These are phyloP conservation scores for Pogonomyrmex californicus DNA, from an alignment of 1,140 invertebrate species.

Conservation along the genomic window DNA sequence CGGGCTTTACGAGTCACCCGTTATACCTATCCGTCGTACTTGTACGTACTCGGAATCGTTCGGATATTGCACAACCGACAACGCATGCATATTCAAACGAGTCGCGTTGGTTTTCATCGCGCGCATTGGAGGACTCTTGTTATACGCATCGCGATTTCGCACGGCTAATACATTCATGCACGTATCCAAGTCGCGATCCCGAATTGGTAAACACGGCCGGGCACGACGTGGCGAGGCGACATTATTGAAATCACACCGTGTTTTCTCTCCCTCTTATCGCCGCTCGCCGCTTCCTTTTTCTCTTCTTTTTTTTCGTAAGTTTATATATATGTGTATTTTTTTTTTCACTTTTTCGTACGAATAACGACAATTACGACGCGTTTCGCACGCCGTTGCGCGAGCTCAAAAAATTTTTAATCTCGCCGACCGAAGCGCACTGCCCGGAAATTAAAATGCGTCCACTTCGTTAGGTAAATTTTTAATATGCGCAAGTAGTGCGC, in stretches of 20 bases:
- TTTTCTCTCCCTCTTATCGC: background rate
- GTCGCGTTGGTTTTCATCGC: constrained; percentile 47
- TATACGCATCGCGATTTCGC: constrained; percentile 55
- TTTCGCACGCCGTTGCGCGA: constrained; percentile 48
- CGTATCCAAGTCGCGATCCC: constrained; percentile 49
- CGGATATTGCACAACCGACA: constrained; percentile 38
- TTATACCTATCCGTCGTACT: constrained; percentile 18
- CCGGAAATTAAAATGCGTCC: constrained; percentile 65
- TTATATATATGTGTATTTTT: background rate
- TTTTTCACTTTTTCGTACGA: constrained; percentile 12
- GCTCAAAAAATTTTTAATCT: constrained; percentile 61
- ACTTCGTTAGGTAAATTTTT: constrained; percentile 65
- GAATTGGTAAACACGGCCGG: constrained; percentile 44
- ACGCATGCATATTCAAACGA: constrained; percentile 54
- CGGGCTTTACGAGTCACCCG: constrained; percentile 21
- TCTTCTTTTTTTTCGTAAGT: background rate
- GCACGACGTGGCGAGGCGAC: constrained; percentile 27
- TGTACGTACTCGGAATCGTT: constrained; percentile 49
- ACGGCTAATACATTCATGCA: constrained; percentile 52
- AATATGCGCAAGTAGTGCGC: constrained; percentile 58
- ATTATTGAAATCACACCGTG: constrained; percentile 29
- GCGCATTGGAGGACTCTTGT: constrained; percentile 47
- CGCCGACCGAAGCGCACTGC: constrained; percentile 47
- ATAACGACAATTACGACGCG: constrained; percentile 43
- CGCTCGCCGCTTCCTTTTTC: background rate